Evolutionary conservation across 2,888 invertebrate species (phyloP), one percentile per base, ranked within the genome.

Genomic region (Ichneumoninae sp.): DNA sequence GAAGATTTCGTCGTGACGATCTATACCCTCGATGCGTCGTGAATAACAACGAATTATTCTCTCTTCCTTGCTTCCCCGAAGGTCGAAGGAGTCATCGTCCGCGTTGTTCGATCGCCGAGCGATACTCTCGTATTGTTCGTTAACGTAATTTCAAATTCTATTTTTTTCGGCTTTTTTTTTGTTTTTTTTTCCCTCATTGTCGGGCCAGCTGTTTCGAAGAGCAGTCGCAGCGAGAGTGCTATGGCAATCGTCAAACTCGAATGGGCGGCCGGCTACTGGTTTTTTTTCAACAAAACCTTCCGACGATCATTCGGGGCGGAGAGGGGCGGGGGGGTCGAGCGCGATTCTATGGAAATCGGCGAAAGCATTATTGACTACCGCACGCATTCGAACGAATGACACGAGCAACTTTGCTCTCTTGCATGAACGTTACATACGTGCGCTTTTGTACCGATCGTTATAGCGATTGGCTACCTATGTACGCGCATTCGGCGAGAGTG

Each of bases 331-430:
- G 7, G 19, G 5, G n/a, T 47, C 22, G 47, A 30, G 52, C n/a
- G 26, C 52, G 66, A 22, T 76, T 73, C 74, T 50, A 84, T 84
- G 81, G 84, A 81, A 84, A 84, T 81, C 69, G 69, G 81, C 70
- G 84, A 81, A 84, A 84, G 84, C 84, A 84, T 78, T 78, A 70
- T 78, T 50, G 69, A 78, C 70, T 52, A 36, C 47, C 68, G 50
- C 68, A 47, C 44, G 69, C 40, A 78, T 63, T 78, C 73, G 77
- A 74, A 75, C 70, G 70, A 54, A 47, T 71, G 70, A 75, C 83
- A 79, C 74, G 73, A 52, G 33, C 66, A 54, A 83, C 76, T 75
- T 54, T 57, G 47, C 70, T 13, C 47, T 44, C 69, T 26, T 63
- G 81, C 69, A 54, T 30, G 16, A 68, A 44, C 30, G 68, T 57